These are phyloP conservation scores for Oreohelix idahoensis DNA, from an alignment of 1,140 invertebrate genomes.

Conservation along the genomic window DNA sequence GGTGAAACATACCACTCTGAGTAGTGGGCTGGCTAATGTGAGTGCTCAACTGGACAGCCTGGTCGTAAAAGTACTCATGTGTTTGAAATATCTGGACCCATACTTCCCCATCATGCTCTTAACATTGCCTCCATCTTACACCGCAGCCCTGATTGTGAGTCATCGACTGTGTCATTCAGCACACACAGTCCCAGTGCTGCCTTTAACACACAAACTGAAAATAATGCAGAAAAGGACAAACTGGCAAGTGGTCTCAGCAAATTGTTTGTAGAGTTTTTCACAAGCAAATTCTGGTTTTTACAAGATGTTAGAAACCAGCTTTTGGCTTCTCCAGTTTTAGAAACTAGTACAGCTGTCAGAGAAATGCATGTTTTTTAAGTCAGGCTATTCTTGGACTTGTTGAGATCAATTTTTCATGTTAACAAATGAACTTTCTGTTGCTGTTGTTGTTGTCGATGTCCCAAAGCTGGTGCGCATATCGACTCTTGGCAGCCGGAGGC, in stretches of 20 bases:
- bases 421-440: too few relatives aligned
- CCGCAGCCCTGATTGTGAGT: not conserved
- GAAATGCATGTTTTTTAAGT: not conserved
- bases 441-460: too few relatives aligned
- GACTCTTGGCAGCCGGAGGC: too few relatives aligned
- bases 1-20: not conserved
- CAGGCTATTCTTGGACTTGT: conserved; percentile 1
- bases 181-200: conserved; percentile 39
- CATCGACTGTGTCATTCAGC: conserved; percentile 15
- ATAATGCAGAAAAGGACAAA: conserved; percentile 14
- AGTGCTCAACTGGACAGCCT: not conserved
- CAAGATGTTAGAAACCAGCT: conserved; percentile 10
- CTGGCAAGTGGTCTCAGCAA: not conserved
- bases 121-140: conserved; percentile 34
- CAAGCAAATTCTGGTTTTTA: conserved; percentile 20
- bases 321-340: not conserved
- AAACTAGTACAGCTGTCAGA: not conserved
- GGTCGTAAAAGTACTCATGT: conserved; percentile 10
- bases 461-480: too few relatives aligned
- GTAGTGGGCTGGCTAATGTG: not conserved
- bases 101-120: conserved; percentile 41
- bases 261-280: conserved; percentile 21
- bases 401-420: too few relatives aligned
- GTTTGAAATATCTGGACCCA: conserved; percentile 42
- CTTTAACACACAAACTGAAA: conserved; percentile 33